Evolutionary conservation across 2,113 vertebrate genomes (phyloP).

Genomic region (Lanius collurio): DNA sequence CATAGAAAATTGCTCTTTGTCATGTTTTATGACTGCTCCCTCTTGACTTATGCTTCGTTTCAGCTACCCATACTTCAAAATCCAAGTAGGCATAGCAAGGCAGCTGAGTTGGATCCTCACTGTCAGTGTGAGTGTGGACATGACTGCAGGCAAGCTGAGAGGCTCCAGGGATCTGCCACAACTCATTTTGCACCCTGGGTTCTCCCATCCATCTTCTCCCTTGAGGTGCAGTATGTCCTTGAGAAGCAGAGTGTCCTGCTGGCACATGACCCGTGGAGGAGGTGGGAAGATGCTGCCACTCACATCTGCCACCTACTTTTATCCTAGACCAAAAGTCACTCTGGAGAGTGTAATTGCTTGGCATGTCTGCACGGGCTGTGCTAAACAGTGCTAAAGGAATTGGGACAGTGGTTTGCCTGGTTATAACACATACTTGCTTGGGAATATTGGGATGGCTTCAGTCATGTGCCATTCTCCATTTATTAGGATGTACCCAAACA

Average conservation of each 20-base stretch:
- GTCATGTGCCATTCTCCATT: neutral
- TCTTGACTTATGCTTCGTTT: neutral
- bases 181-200: accelerated
- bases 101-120: neutral
- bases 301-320: neutral
- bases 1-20: neutral
- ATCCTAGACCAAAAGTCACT: neutral
- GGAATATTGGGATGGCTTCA: neutral
- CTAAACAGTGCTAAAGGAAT: neutral
- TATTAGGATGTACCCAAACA: neutral
- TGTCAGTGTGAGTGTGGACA: neutral
- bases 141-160: neutral
- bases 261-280: accelerated
- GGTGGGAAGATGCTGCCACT: neutral
- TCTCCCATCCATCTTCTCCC: neutral
- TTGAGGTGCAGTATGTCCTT: neutral
- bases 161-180: neutral
- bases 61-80: neutral
- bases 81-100: neutral
- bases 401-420: neutral
- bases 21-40: neutral
- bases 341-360: neutral
- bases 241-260: neutral
- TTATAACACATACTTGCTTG: neutral
- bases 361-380: neutral